Conservation (phyloP, 2,797 vertebrate species). For the Tokudaia muenninki region DNA sequence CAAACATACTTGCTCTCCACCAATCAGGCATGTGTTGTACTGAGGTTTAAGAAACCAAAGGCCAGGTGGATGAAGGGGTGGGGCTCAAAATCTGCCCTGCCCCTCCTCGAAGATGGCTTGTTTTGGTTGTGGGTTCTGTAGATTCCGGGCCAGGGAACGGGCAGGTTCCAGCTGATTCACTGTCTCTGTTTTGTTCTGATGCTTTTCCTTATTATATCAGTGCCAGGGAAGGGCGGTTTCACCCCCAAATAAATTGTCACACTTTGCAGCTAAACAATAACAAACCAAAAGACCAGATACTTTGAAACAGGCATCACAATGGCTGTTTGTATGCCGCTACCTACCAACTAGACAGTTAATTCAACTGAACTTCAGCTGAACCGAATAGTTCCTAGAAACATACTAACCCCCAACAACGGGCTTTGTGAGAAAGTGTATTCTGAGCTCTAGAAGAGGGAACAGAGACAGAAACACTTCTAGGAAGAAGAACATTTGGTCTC, state of each 20-base stretch:
- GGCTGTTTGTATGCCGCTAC: background rate
- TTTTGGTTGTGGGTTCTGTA: background rate
- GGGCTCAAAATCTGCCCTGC: background rate
- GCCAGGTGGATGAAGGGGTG: background rate
- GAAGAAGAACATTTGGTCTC: background rate
- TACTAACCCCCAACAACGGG: background rate
- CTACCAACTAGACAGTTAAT: background rate
- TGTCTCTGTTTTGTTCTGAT: background rate
- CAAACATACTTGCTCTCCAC: background rate
- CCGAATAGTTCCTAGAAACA: constrained; percentile 52
- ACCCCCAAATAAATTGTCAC: background rate
- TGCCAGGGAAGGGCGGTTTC: too few species aligned
- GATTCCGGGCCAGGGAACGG: too few species aligned
- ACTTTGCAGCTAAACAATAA: background rate
- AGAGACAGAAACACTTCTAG: background rate
- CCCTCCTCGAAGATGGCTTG: background rate
- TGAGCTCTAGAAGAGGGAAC: constrained; percentile 7
- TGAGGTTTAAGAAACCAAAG: background rate
- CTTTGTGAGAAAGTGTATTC: background rate
- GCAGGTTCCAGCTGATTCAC: too few species aligned
- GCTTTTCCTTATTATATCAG: background rate
- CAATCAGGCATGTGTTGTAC: background rate
- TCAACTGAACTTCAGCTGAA: constrained; percentile 22
- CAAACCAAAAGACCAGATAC: background rate
- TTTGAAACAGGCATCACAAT: background rate